A percentile compares a stretch with the other conserved stretches of the same genome.
Evolutionary conservation across 92 coral and sea anemone species (phyloP).

Genomic region (Porites cylindrica): DNA sequence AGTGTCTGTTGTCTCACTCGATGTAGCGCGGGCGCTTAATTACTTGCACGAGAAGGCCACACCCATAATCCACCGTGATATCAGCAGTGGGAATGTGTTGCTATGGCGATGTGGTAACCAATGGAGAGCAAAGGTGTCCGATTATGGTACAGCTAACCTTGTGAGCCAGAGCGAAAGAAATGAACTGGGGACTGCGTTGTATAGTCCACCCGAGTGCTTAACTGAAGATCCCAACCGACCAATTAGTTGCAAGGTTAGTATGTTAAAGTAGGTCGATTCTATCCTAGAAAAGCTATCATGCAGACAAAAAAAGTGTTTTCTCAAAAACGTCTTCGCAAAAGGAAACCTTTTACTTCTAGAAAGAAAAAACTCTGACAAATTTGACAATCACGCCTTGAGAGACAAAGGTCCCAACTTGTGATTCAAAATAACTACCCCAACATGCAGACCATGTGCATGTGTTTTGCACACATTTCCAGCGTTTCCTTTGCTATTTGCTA

Average conservation of each 20-base stretch:
- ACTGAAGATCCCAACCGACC: not conserved
- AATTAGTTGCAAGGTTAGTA: slow-evolving; percentile 18
- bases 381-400: no score
- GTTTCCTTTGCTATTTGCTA: no score
- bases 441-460: no score
- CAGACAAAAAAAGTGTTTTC: no score
- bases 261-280: not conserved
- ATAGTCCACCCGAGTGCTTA: slow-evolving; percentile 76
- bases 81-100: slow-evolving; percentile 85
- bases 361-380: no score
- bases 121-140: slow-evolving; percentile 84
- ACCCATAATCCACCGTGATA: slow-evolving; percentile 83
- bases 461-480: no score
- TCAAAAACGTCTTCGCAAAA: no score
- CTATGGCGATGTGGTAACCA: slow-evolving; percentile 69
- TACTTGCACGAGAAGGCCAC: slow-evolving; percentile 78
- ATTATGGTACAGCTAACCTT: slow-evolving; percentile 84
- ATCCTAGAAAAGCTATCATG: no score
- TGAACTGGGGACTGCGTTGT: slow-evolving; percentile 71
- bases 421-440: no score
- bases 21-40: slow-evolving; percentile 74
- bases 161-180: slow-evolving; percentile 71
- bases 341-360: no score
- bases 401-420: no score
- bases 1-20: slow-evolving; percentile 55